These are phyloP conservation scores for Drosophila triauraria DNA, from an alignment of 1,140 invertebrate species.

Conservation along the genomic window DNA sequence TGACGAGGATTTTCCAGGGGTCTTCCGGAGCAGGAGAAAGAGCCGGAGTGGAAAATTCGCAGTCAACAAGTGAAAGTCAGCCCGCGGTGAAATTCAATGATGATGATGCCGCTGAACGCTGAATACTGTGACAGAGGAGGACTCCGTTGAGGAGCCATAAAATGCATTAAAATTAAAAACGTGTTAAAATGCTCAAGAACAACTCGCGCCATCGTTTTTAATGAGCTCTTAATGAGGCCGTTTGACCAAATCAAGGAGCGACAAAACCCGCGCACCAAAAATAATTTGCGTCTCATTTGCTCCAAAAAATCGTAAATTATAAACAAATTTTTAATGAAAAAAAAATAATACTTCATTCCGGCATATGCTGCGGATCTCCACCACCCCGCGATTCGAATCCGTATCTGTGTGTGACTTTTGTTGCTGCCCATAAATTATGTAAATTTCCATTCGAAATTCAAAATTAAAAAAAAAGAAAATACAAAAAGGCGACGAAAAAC, in stretches of 20 bases:
- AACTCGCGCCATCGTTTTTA: slow-evolving; percentile 66
- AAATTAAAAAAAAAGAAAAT: slow-evolving; percentile 65
- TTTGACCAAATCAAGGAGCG: slow-evolving; percentile 44
- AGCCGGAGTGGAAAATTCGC: slow-evolving; percentile 26
- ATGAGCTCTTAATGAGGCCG: slow-evolving; percentile 73
- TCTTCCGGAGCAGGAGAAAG: slow-evolving; percentile 10
- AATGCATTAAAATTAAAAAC: slow-evolving; percentile 84
- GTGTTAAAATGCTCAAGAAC: slow-evolving; percentile 76
- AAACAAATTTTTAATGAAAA: slow-evolving; percentile 74
- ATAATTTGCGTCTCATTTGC: slow-evolving; percentile 70
- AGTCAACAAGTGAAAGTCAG: slow-evolving; percentile 79
- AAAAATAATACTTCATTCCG: slow-evolving; percentile 28
- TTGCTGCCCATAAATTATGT: slow-evolving; percentile 79
- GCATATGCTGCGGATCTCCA: slow-evolving; percentile 61
- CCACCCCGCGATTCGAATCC: slow-evolving; percentile 24
- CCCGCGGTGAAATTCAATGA: slow-evolving; percentile 38
- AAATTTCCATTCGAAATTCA: slow-evolving; percentile 65
- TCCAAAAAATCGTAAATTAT: slow-evolving; percentile 71
- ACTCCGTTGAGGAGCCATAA: slow-evolving; percentile 71
- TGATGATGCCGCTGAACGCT: slow-evolving; percentile 7
- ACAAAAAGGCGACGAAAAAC: slow-evolving; percentile 26
- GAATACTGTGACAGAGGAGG: slow-evolving; percentile 29
- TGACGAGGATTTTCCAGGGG: slow-evolving; percentile 34
- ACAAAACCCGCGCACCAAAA: slow-evolving; percentile 40
- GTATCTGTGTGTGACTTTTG: slow-evolving; percentile 74